These are phyloP conservation scores for Eptatretus burgeri DNA, from an alignment of 2,113 vertebrate species.

Conservation along the genomic window DNA sequence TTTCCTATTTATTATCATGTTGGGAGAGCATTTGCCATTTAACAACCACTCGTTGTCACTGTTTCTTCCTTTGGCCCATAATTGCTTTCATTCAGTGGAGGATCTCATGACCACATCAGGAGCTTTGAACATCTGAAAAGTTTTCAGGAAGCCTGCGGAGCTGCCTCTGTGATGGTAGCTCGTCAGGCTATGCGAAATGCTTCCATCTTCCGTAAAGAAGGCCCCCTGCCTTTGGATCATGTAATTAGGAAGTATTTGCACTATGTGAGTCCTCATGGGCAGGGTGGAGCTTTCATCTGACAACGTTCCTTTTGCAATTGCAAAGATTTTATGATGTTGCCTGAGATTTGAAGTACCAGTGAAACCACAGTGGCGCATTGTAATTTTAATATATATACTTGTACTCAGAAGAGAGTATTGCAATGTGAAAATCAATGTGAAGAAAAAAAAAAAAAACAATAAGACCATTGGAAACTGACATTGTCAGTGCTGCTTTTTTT, in stretches of 20 bases:
- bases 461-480: too few species aligned
- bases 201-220: conserved; percentile 43
- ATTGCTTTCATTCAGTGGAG: conserved; percentile 29
- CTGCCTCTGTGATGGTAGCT: conserved; percentile 71
- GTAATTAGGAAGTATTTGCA: conserved; percentile 61
- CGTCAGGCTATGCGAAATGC: conserved; percentile 92
- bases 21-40: too few species aligned
- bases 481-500: too few species aligned
- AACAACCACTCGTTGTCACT: too few species aligned
- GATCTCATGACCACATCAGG: conserved; percentile 61
- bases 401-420: background rate
- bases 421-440: background rate
- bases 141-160: conserved; percentile 29
- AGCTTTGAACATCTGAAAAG: conserved; percentile 27
- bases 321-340: background rate
- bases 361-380: background rate
- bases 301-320: background rate
- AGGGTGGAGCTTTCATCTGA: background rate
- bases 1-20: too few species aligned
- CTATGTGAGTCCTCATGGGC: conserved; percentile 31
- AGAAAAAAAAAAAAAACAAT: too few species aligned
- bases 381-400: background rate
- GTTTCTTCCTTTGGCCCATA: background rate
- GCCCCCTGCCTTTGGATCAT: conserved; percentile 29
- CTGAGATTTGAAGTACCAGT: too few species aligned